These are phyloP conservation scores for Phalacrocorax brasilianus DNA, from an alignment of 2,113 vertebrate genomes.

Conservation along the genomic window DNA sequence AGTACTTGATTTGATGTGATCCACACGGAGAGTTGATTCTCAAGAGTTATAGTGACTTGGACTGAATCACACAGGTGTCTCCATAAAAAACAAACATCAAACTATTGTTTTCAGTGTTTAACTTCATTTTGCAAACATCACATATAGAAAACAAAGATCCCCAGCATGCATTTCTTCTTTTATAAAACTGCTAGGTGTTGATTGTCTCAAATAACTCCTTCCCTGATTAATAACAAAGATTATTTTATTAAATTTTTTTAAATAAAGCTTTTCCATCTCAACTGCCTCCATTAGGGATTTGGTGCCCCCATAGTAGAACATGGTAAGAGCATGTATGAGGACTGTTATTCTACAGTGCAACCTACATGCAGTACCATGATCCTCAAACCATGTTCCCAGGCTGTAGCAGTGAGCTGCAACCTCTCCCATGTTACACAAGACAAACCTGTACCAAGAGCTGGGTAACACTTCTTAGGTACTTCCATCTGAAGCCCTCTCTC, in stretches of 20 bases:
- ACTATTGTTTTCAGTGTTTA: not conserved
- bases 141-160: not conserved
- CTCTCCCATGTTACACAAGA: not conserved
- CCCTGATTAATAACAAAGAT: not conserved
- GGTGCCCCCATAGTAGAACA: not conserved
- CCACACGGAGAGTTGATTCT: not conserved
- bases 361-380: not conserved
- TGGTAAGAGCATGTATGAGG: not conserved
- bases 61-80: not conserved
- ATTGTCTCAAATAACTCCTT: not conserved
- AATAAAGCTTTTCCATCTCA: not conserved
- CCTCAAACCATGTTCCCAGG: not conserved
- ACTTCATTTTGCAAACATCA: not conserved
- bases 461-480: not conserved
- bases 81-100: not conserved
- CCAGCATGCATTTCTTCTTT: not conserved
- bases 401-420: not conserved
- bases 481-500: not conserved
- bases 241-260: not conserved
- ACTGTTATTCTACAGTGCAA: not conserved
- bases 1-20: not conserved
- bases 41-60: not conserved
- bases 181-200: not conserved
- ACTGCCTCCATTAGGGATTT: not conserved
- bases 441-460: not conserved